Evolutionary conservation across 2,888 invertebrate genomes (phyloP), one percentile per base, ranked within the genome.

Genomic region (Macrosiphum euphorbiae): DNA sequence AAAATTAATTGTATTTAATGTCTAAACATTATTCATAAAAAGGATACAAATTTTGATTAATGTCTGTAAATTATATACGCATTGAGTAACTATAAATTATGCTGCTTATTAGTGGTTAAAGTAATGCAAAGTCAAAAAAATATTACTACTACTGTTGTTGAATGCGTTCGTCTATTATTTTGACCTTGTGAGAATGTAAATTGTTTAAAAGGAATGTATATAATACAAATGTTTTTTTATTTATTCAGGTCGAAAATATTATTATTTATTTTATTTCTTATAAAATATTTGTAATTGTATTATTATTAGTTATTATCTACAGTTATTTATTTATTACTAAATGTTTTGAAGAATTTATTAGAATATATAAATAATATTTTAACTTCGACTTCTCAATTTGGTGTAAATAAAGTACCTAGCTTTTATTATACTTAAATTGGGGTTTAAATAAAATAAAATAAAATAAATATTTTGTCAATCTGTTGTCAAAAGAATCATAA

Each of bases 21-120:
- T 67, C 28, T 35, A 67, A n/a, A 90, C 90, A 35, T 90, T 90
- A 47, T 90, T 90, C 90, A 67, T 90, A 50, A 90, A 90, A 67
- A 44, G 20, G 35, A n/a, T 61, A 61, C 28, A 61, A 47, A 90
- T 67, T 16, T 67, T 67, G 90, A 90, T 90, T 90, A 90, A 90
- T 90, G 47, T 67, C n/a, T 67, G 67, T 67, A 90, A 67, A 90
- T 90, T 90, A 67, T 90, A 89, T 50, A 67, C 35, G 47, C 67
- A 90, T 50, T 61, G 24, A 67, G 50, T 47, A 35, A 90, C 67
- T 90, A 78, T 67, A 67, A 90, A 67, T 67, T 7, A 50, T 67
- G 67, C 8, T 90, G 24, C 47, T 90, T 50, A 67, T 90, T 47
- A 90, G 24, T 47, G 20, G 11, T 50, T 90, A 67, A 67, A 90